Evolutionary conservation across 2,888 invertebrate genomes (phyloP), one percentile per base, ranked within the genome.

Genomic region (Gnatocerus cornutus): DNA sequence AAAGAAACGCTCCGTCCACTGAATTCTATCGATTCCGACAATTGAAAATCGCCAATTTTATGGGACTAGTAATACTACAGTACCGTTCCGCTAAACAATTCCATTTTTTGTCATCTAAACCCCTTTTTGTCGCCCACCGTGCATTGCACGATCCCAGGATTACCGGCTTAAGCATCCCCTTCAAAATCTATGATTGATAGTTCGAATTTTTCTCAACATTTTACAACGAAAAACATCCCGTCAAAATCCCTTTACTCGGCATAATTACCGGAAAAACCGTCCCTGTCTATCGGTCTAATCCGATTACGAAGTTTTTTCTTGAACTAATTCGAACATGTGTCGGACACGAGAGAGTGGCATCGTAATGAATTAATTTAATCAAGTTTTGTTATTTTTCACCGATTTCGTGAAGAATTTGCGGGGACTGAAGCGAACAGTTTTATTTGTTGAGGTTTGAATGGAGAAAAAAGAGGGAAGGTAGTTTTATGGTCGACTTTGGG

Each of bases 311-410:
- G 6, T 46, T 16, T 16, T 13, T 16, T n/a, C 16, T 46, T 16
- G 6, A 8, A 16, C 16, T 37, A 37, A 7, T 8, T 8, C 5
- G 16, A 46, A 14, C 16, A 13, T 6, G 16, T 16, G 16, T 46
- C 9, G n/a, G 16, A 45, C 45, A 13, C 12, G 10, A 13, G 12
- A 13, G 10, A 43, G 13, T 1, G 43, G 8, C 46, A 43, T 43
- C 43, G 27, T 29, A 50, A 29, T 50, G 30, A 27, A 50, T 50
- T 9, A 29, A 14, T 50, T 50, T 29, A 29, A 50, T 50, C 29
- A 50, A 50, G n/a, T 50, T 50, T 14, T 21, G 21, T 21, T 21
- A 21, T 21, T 21, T 21, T 21, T 8, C 46, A 46, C 45, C 8
- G 13, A 46, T 16, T 46, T 7, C 16, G 39, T 7, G 33, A 14